Conservation (phyloP, 1,140 invertebrate species). For the Armadillidium nasatum region DNA sequence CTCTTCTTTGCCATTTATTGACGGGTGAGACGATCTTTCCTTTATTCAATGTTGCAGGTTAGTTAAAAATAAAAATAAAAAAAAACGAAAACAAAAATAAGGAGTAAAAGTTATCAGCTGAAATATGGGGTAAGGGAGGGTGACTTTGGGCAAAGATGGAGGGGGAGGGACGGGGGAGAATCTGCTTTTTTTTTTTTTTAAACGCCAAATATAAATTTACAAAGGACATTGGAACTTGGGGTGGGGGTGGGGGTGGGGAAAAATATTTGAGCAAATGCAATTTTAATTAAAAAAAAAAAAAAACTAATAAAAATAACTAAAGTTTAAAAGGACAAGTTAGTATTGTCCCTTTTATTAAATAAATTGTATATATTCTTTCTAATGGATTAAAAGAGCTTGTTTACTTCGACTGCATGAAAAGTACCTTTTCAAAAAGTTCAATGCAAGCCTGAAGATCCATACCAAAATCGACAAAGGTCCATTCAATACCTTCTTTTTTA, state of each 20-base stretch:
- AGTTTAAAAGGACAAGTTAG: too few species aligned
- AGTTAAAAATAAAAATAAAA: not conserved
- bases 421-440: slow-evolving; percentile 98
- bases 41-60: not conserved
- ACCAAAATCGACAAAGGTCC: slow-evolving; percentile 99
- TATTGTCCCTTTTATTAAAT: too few species aligned
- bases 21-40: not conserved
- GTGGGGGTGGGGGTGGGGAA: not conserved
- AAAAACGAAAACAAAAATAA: not conserved
- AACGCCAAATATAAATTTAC: too few species aligned
- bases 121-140: not conserved
- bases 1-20: not conserved
- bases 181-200: slow-evolving; percentile 1
- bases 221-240: not conserved
- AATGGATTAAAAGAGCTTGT: not conserved
- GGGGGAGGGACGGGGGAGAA: not conserved
- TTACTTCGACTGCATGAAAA: not conserved
- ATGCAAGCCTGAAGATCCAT: slow-evolving; percentile 98
- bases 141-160: slow-evolving; percentile 1
- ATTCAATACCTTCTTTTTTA: slow-evolving; percentile 94
- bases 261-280: slow-evolving; percentile 9
- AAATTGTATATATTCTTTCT: not conserved
- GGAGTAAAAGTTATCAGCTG: not conserved
- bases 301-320: too few species aligned
- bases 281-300: not conserved